Base-by-base conservation (phyloP, 2,113 vertebrate genomes). In the Ranitomeya imitator region DNA sequence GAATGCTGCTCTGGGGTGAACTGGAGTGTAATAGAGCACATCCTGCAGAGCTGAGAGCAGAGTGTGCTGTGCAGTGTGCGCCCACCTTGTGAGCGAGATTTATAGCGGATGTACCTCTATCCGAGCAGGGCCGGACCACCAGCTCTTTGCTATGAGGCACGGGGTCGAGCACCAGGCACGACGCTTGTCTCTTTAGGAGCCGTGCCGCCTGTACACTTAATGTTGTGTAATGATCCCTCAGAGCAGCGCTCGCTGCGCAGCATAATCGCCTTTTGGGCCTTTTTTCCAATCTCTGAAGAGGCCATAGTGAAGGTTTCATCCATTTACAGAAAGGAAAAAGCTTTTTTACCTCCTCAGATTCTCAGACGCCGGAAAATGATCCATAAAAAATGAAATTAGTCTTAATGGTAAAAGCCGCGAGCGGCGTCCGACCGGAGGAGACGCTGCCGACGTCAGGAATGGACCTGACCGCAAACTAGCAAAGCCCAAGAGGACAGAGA, bases 361-460 rank as follows among this genome's bases (percentile, higher is more conserved):
- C 67, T 69, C 51, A 65, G 61, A 67, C 10, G 63, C 19, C 81
- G 45, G 31, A 65, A 83, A 83, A 52, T n/a, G 18, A 82, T 45
- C 51, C 26, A 16, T 26, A 37, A 9, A 7, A 54, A 71, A 84
- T 55, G 11, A 84, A 55, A 84, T 84, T 69, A 71, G 16, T 18
- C 80, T 60, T 65, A 67, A 31, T 37, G 23, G 31, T 82, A 82
- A 82, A 82, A 82, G 80, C 80, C 21, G 9, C 12, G 26, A 55
- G 7, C 8, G 74, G 74, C 74, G 8, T 51, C 74, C 37, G 37
- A 37, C 14, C 37, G 37, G 37, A 52, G 16, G 7, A 51, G 18
- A 15, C 45, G 73, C 6, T 45, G 8, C 10, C 31, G 52, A 80
- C 54, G 54, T 15, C 21, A 55, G 55, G 59, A 51, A 79, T 57